These are phyloP conservation scores for Fundulus diaphanus DNA, from an alignment of 2,797 vertebrate species.

Conservation along the genomic window DNA sequence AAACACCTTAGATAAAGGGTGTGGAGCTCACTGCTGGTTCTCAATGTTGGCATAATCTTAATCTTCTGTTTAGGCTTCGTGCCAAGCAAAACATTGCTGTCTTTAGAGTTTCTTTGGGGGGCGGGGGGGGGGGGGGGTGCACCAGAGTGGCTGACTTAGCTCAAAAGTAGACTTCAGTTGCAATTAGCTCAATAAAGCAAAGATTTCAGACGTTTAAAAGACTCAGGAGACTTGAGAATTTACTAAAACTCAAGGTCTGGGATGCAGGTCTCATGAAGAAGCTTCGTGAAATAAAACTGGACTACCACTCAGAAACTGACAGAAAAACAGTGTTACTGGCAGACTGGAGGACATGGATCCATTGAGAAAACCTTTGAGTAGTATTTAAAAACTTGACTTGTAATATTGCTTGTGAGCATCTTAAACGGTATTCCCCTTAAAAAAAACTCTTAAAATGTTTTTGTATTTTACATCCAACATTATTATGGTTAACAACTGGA, in stretches of 20 bases:
- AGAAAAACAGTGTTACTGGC: too few species aligned
- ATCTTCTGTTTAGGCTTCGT: conserved; percentile 32
- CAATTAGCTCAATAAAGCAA: too few species aligned
- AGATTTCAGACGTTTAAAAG: not conserved
- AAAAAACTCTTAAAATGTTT: too few species aligned
- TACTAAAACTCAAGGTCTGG: not conserved
- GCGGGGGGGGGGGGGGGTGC: too few species aligned
- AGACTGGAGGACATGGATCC: too few species aligned
- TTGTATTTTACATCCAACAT: not conserved
- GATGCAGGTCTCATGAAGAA: too few species aligned
- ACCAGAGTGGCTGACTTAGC: not conserved
- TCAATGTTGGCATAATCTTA: conserved; percentile 43
- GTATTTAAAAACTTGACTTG: not conserved
- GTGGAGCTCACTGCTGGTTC: not conserved
- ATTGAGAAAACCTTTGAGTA: not conserved
- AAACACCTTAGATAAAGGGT: conserved; percentile 57
- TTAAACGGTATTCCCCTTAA: not conserved
- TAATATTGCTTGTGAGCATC: too few species aligned
- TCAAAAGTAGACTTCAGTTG: not conserved
- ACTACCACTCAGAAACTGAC: too few species aligned
- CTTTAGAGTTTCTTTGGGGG: not conserved
- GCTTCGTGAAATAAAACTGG: too few species aligned
- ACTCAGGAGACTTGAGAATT: not conserved
- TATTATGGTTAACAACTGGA: not conserved
- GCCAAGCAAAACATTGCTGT: conserved; percentile 57